Evolutionary conservation across 2,797 vertebrate genomes (phyloP).

Genomic region (Arctocebus calabarensis): DNA sequence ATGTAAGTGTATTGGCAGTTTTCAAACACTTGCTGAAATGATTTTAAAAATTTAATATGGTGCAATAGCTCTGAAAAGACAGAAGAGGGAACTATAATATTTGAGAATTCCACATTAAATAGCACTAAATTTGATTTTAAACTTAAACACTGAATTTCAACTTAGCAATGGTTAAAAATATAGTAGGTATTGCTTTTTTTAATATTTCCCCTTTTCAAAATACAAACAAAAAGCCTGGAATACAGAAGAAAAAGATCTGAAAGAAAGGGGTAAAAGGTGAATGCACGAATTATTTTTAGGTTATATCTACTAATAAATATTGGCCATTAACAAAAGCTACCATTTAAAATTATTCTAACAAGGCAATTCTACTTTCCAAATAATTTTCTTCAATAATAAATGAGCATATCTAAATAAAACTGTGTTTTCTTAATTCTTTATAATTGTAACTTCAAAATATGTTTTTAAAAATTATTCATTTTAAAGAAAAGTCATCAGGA

Average conservation of each 20-base stretch:
- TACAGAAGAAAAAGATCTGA: slow-evolving; percentile 30
- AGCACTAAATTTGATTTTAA: slow-evolving; percentile 54
- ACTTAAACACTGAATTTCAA: slow-evolving; percentile 56
- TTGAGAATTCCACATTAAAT: slow-evolving; percentile 66
- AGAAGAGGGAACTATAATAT: slow-evolving; percentile 78
- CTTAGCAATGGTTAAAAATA: slow-evolving; percentile 49
- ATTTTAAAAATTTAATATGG: slow-evolving; percentile 57
- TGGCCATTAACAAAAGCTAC: slow-evolving; percentile 45
- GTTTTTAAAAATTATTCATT: background rate
- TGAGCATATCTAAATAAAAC: background rate
- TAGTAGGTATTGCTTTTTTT: background rate
- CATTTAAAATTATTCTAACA: slow-evolving; percentile 42
- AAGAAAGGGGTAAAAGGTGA: background rate
- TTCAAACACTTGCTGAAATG: slow-evolving; percentile 36
- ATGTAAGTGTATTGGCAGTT: background rate
- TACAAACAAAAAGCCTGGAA: background rate
- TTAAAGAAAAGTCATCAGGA: background rate
- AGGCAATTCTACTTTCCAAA: slow-evolving; percentile 40
- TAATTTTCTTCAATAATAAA: slow-evolving; percentile 26
- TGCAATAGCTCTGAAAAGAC: slow-evolving; percentile 68
- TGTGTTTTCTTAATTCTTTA: slow-evolving; percentile 17
- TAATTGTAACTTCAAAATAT: slow-evolving; percentile 12
- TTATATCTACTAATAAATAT: slow-evolving; percentile 34
- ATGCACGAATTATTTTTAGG: background rate
- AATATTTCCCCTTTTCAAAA: background rate